Base-by-base conservation (phyloP, 2,888 invertebrate species). In the Orchestes rusci region DNA sequence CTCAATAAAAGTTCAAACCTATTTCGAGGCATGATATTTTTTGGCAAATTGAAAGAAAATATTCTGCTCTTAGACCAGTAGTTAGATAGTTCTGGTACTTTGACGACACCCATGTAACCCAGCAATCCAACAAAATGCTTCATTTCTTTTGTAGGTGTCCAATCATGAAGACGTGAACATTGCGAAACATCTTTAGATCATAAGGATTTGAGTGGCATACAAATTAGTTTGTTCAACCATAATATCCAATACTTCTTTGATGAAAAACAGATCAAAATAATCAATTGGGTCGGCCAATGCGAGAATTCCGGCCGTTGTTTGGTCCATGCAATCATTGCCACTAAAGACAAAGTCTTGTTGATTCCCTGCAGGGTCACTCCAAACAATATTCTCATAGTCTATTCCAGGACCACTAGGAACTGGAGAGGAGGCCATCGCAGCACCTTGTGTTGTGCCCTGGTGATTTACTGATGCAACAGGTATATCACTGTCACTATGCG, bases 241-340 rank as follows among this genome's bases (percentile, higher is more conserved):
- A 19, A 19, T 17, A 23, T 30, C 15, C 20, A 43, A 13, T 18
- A 43, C 16, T 37, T 43, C 28, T 5, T 16, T 16, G 29, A 36
- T 36, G 12, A 27, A 18, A 43, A 43, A 43, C 12, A 43, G 19
- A 7, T 12, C 18, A 19, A 43, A 43, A 20, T 30, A 43, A 20
- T 43, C 37, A 17, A 43, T 43, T 37, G 43, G 43, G 15, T 43
- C 30, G 4, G 20, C 43, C 10, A 29, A 2, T 1, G 36, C 43
- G n/a, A 43, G 8, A n/a, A 37, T 37, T 12, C 31, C 43, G 15
- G 18, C 20, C 37, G 38, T 16, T 3, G 12, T 38, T 12, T 20
- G 37, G 20, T 38, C 23, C 38, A 43, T 37, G 27, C 35, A 35
- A 36, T 19, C 18, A 8, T 8, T 20, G 4, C 35, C 43, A 43